phyloP scores from a whole-genome alignment of 2,888 invertebrate genomes.

The Drosophila nr. perissopoda region DNA sequence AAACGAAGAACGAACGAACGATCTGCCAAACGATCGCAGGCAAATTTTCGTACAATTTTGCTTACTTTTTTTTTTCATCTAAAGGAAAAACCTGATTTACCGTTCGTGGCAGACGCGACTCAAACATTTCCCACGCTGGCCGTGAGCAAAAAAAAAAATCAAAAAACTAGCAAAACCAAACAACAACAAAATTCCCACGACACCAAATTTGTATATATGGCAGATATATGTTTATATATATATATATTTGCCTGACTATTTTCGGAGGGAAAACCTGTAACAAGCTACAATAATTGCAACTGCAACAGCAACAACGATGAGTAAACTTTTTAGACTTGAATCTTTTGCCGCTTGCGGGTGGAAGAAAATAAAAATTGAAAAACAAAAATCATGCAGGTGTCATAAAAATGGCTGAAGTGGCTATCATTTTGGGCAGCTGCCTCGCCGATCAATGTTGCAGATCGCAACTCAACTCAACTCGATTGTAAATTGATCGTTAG shows the following conservation, averaged over 20 bases:
- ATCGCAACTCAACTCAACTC: slow-evolving; percentile 19
- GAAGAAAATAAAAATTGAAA: slow-evolving; percentile 25
- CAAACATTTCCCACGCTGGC: slow-evolving; percentile 78
- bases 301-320: slow-evolving; percentile 38
- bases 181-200: slow-evolving; percentile 75
- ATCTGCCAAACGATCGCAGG: slow-evolving; percentile 69
- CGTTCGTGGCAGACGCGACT: slow-evolving; percentile 63
- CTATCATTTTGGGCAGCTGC: slow-evolving; percentile 39
- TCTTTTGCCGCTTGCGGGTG: slow-evolving; percentile 54
- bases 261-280: slow-evolving; percentile 64
- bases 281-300: slow-evolving; percentile 69
- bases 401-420: slow-evolving; percentile 62
- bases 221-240: slow-evolving; percentile 34
- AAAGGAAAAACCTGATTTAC: slow-evolving; percentile 81
- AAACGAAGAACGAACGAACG: slow-evolving; percentile 34
- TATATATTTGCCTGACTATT: slow-evolving; percentile 48
- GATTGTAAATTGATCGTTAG: slow-evolving; percentile 34
- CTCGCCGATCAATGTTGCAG: slow-evolving; percentile 29
- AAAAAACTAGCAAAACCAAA: slow-evolving; percentile 38
- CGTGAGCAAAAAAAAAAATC: slow-evolving; percentile 54
- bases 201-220: slow-evolving; percentile 81
- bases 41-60: slow-evolving; percentile 69
- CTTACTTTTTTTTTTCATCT: slow-evolving; percentile 43
- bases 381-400: slow-evolving; percentile 77
- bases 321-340: slow-evolving; percentile 31